Evolutionary conservation across 2,888 invertebrate genomes (phyloP).

Genomic region (Drosophila buzzatii): DNA sequence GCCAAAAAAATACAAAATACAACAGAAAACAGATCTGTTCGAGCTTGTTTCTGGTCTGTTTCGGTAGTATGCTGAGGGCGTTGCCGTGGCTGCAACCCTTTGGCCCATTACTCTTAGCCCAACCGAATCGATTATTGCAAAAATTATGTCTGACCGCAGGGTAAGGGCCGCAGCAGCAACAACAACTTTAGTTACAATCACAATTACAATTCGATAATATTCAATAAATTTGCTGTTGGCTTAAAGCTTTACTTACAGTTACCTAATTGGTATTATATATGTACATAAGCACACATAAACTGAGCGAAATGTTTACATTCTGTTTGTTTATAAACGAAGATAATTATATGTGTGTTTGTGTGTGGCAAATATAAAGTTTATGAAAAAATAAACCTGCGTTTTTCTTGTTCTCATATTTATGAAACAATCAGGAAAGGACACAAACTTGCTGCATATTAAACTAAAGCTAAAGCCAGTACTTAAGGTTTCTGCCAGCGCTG

Average conservation of each 20-base stretch:
- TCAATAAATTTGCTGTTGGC: conserved; percentile 42
- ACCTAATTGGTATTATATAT: conserved; percentile 31
- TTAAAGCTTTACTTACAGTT: conserved; percentile 30
- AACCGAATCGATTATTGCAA: conserved; percentile 63
- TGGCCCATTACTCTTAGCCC: conserved; percentile 65
- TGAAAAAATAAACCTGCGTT: background rate
- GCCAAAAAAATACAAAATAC: background rate
- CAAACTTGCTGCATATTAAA: background rate
- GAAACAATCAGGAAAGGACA: background rate
- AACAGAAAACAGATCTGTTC: conserved; percentile 11
- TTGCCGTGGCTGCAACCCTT: conserved; percentile 64
- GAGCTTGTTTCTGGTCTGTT: conserved; percentile 30
- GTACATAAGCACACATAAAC: background rate
- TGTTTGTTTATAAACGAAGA: background rate
- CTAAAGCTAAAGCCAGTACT: background rate
- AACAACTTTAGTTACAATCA: conserved; percentile 42
- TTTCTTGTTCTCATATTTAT: background rate
- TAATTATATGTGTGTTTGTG: conserved; percentile 1
- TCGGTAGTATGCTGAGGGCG: conserved; percentile 77
- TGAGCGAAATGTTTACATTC: conserved; percentile 9
- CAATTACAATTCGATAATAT: conserved; percentile 43
- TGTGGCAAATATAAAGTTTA: conserved; percentile 7
- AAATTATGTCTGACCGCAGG: conserved; percentile 61
- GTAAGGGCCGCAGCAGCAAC: conserved; percentile 28
- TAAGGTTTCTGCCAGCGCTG: conserved; percentile 1